Evolutionary conservation across 2,113 vertebrate genomes (phyloP).

Genomic region (Romanogobio albipinnatus): DNA sequence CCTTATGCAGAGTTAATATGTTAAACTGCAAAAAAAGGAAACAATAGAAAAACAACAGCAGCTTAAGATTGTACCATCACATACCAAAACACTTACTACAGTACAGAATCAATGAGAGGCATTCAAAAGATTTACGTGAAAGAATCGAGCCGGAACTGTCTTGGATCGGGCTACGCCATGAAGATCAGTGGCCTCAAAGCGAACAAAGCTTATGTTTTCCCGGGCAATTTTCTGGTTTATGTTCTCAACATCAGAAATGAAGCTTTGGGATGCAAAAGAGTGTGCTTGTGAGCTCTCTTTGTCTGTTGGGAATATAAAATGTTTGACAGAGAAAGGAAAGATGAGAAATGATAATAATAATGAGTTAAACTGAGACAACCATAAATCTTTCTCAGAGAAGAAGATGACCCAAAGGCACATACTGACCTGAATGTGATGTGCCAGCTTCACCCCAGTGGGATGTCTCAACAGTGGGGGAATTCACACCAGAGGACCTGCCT

Average conservation of each 20-base stretch:
- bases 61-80: not conserved
- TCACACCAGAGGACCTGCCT: constrained; percentile 61
- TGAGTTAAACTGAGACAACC: not conserved
- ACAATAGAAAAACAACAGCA: not conserved
- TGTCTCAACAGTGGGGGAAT: constrained; percentile 48
- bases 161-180: constrained; percentile 93
- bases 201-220: constrained; percentile 86
- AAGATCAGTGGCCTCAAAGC: constrained; percentile 91
- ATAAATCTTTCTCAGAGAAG: not conserved
- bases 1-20: no score
- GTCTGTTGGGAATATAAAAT: constrained; percentile 66
- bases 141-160: constrained; percentile 89
- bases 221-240: constrained; percentile 89
- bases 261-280: constrained; percentile 62
- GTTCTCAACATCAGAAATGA: constrained; percentile 82
- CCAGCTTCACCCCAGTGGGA: constrained; percentile 58
- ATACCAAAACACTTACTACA: not conserved
- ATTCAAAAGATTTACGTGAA: constrained; percentile 78
- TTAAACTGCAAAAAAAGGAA: no score
- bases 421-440: constrained; percentile 69
- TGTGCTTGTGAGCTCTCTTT: constrained; percentile 64
- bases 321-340: not conserved
- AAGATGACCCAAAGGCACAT: not conserved
- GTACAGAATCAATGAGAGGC: not conserved
- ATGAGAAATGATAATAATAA: not conserved